Conservation (phyloP, 2,113 vertebrate genomes). For the Ornithorhynchus anatinus region DNA sequence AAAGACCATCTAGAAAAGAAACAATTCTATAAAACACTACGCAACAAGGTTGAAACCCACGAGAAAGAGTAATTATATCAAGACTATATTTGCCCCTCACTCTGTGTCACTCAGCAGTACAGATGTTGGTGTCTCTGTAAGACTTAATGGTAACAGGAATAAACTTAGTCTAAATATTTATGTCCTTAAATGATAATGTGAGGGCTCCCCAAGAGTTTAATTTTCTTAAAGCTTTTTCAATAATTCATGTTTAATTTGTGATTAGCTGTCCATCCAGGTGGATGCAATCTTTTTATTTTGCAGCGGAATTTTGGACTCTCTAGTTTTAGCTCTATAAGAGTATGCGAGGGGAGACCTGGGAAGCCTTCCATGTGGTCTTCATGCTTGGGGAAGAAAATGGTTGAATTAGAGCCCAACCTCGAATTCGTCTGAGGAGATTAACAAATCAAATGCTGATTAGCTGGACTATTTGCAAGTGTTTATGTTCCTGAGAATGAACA, state of each 20-base stretch:
- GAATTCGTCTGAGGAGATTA: constrained; percentile 13
- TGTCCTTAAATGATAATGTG: neutral
- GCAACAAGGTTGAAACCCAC: no score
- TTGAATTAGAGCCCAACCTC: constrained; percentile 21
- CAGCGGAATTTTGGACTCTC: constrained; percentile 7
- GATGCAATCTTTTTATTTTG: constrained; percentile 24
- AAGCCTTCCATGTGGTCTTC: constrained; percentile 16
- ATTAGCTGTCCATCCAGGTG: constrained; percentile 16
- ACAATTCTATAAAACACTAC: no score
- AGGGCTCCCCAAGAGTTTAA: neutral
- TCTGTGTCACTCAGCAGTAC: no score
- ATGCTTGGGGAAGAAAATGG: constrained; percentile 13
- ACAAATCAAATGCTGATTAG: constrained; percentile 26
- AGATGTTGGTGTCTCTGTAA: no score
- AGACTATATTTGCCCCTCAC: no score
- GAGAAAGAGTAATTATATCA: no score
- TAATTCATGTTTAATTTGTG: constrained; percentile 21
- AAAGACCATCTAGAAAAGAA: no score
- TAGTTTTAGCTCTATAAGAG: constrained; percentile 19
- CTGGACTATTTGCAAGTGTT: neutral
- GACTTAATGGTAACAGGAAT: no score
- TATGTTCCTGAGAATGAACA: constrained; percentile 9
- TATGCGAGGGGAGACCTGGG: neutral
- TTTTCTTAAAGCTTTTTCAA: constrained; percentile 12
- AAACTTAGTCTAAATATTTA: no score